These are phyloP conservation scores for Anseranas semipalmata DNA, from an alignment of 2,113 vertebrate genomes.

Conservation along the genomic window DNA sequence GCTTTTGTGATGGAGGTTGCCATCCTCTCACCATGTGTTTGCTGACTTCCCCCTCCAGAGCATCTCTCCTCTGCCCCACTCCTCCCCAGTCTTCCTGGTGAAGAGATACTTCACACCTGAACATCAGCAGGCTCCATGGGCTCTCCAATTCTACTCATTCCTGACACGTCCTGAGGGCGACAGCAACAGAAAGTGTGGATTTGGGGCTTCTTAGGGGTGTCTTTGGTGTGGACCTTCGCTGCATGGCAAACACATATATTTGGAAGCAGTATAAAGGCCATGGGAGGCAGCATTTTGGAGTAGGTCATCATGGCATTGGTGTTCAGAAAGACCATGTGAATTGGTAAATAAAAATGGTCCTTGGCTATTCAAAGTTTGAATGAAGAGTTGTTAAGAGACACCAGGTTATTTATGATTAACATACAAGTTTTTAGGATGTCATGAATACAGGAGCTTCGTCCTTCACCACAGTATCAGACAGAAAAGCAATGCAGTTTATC, in stretches of 20 bases:
- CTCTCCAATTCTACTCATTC: neutral
- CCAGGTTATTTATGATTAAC: neutral
- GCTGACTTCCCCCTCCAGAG: neutral
- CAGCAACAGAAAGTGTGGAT: neutral
- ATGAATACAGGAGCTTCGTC: neutral
- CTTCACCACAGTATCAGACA: neutral
- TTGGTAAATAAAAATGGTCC: neutral
- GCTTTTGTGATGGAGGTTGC: neutral
- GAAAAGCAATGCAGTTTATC: neutral
- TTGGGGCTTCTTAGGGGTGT: neutral
- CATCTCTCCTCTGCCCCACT: neutral
- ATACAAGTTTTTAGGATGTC: neutral
- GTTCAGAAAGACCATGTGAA: neutral
- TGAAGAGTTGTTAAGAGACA: neutral
- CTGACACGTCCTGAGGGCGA: neutral
- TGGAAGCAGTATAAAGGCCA: neutral
- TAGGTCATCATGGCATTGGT: neutral
- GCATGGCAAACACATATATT: neutral
- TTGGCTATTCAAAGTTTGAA: neutral
- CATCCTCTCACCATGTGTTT: neutral
- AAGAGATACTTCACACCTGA: neutral
- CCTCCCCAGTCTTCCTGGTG: neutral
- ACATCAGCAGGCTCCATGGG: neutral
- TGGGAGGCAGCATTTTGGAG: neutral
- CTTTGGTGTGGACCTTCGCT: neutral